A percentile compares a stretch with the other conserved stretches of the same genome.
phyloP scores from a whole-genome alignment of 2,888 invertebrate species.

The Drosophila anomalata region DNA sequence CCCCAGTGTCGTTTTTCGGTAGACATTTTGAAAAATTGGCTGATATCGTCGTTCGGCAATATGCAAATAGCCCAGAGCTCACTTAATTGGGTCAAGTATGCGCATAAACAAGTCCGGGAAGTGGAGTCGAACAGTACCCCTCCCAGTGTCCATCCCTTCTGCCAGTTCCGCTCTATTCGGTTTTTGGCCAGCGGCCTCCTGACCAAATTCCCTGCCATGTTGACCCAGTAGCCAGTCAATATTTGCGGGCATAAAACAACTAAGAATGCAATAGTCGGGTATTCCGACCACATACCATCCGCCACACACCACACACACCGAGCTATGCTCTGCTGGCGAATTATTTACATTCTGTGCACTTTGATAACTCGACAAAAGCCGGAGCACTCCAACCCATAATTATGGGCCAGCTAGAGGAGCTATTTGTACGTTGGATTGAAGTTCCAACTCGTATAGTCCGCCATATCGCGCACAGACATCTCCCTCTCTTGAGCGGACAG shows the following conservation, averaged over 20 bases:
- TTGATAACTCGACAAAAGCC: constrained; percentile 22
- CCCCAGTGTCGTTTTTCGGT: constrained; percentile 26
- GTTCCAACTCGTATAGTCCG: neutral
- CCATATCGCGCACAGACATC: neutral
- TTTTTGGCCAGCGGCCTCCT: constrained; percentile 34
- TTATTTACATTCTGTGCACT: constrained; percentile 37
- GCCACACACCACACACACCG: neutral
- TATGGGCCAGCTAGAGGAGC: neutral
- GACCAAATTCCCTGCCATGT: constrained; percentile 39
- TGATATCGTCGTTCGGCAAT: constrained; percentile 54
- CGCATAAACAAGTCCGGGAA: constrained; percentile 66
- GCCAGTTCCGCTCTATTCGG: neutral
- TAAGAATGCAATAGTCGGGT: constrained; percentile 34
- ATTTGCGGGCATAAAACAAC: constrained; percentile 39
- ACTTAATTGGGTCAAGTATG: constrained; percentile 77
- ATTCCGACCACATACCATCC: constrained; percentile 7
- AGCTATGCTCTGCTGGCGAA: neutral
- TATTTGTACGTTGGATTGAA: no score
- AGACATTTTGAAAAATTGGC: constrained; percentile 53
- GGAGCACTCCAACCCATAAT: neutral
- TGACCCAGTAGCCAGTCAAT: constrained; percentile 46
- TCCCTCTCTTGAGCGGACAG: neutral
- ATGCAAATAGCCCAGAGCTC: constrained; percentile 67
- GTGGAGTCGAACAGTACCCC: constrained; percentile 19
- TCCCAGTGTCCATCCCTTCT: neutral